These are phyloP conservation scores for Isurus oxyrinchus DNA, from an alignment of 2,113 vertebrate genomes.

Conservation along the genomic window DNA sequence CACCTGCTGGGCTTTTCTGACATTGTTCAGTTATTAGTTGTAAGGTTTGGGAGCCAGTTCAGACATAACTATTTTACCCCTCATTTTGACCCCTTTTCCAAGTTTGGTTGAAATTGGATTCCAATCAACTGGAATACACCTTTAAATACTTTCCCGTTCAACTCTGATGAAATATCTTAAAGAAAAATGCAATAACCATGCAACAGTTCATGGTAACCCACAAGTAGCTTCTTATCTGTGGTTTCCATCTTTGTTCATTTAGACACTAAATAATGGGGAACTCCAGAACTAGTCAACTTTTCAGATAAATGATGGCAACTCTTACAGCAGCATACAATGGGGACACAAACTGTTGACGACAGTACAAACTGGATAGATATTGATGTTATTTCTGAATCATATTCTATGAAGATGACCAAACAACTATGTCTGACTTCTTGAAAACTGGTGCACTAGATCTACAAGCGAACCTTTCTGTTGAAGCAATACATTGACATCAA, in stretches of 20 bases:
- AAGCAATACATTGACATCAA: not conserved
- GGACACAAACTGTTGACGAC: not conserved
- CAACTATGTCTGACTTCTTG: not conserved
- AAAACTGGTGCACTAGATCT: not conserved
- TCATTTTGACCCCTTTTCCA: not conserved
- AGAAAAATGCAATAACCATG: not conserved
- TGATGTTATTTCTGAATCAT: not conserved
- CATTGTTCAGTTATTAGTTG: not conserved
- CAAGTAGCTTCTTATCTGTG: not conserved
- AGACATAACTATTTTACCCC: not conserved
- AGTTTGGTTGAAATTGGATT: not conserved
- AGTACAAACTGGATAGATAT: not conserved
- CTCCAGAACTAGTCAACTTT: constrained; percentile 1
- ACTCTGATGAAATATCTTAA: not conserved
- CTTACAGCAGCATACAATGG: too few species aligned
- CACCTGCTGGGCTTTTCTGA: not conserved
- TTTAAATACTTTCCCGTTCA: not conserved
- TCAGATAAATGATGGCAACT: not conserved
- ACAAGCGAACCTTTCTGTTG: not conserved
- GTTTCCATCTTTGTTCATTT: not conserved
- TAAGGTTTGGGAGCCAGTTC: not conserved
- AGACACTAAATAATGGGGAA: not conserved
- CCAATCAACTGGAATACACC: not conserved
- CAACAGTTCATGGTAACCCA: not conserved
- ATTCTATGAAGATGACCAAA: constrained; percentile 4